Conservation (phyloP, 2,113 vertebrate species). For the Choloepus hoffmanni region DNA sequence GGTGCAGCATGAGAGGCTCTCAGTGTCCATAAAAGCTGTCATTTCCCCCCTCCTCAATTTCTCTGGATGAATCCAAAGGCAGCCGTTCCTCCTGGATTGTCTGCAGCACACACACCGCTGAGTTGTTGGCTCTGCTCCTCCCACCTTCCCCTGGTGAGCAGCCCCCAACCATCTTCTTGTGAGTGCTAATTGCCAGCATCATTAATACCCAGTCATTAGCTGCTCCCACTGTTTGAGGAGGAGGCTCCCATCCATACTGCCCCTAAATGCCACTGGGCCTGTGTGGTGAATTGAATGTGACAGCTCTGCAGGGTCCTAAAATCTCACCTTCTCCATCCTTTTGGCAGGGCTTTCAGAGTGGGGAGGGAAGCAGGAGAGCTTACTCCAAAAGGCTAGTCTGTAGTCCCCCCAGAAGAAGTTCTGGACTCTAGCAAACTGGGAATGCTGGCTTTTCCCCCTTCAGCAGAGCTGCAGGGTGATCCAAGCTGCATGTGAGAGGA, state of each 20-base stretch:
- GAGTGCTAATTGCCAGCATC: constrained; percentile 86
- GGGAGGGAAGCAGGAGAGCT: constrained; percentile 40
- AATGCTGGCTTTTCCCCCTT: constrained; percentile 74
- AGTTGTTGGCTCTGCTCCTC: constrained; percentile 75
- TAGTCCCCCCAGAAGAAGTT: constrained; percentile 65
- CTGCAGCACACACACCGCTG: constrained; percentile 54
- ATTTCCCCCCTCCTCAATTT: not conserved
- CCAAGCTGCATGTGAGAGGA: constrained; percentile 59
- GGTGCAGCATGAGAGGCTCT: not conserved
- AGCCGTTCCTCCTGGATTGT: not conserved
- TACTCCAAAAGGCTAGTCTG: constrained; percentile 82
- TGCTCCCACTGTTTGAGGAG: constrained; percentile 81
- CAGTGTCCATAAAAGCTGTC: not conserved
- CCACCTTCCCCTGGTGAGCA: constrained; percentile 70
- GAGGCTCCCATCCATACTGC: constrained; percentile 80
- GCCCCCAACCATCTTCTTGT: constrained; percentile 80
- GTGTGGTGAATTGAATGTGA: constrained; percentile 84
- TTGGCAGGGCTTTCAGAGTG: constrained; percentile 62
- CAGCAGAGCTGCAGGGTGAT: constrained; percentile 73
- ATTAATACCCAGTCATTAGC: constrained; percentile 85
- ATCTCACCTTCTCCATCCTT: constrained; percentile 70
- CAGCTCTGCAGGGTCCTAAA: constrained; percentile 75
- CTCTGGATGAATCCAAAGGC: not conserved
- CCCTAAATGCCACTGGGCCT: constrained; percentile 80
- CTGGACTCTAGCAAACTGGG: constrained; percentile 62